Evolutionary conservation across 53 echinoderm and acorn worm genomes (phyloP).

Genomic region (Antedon mediterranea): DNA sequence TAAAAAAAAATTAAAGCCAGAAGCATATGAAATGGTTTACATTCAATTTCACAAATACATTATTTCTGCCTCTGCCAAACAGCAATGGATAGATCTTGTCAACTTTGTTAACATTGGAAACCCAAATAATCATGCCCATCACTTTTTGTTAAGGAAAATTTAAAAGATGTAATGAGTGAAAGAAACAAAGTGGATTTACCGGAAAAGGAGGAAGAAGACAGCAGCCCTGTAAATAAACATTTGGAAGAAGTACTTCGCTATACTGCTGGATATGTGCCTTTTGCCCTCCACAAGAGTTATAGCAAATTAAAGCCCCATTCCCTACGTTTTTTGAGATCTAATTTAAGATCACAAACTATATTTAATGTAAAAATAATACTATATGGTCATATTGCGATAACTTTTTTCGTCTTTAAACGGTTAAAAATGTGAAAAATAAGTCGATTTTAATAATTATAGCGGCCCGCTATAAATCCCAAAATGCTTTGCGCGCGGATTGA

Average conservation of each 20-base stretch:
- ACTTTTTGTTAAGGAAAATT: neutral
- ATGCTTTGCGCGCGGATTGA: no score
- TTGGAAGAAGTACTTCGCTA: constrained; percentile 5
- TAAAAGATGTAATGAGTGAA: neutral
- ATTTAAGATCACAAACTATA: no score
- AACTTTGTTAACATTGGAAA: no score
- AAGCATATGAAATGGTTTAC: neutral
- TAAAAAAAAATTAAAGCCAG: neutral
- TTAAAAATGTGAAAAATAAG: no score
- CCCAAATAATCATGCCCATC: neutral
- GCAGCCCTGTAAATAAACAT: neutral
- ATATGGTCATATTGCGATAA: no score
- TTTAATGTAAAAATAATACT: no score
- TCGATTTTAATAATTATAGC: no score
- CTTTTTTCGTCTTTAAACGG: no score
- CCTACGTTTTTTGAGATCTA: no score
- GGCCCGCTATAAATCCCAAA: no score
- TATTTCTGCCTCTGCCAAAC: neutral
- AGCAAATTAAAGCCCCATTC: neutral
- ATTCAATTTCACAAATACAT: neutral
- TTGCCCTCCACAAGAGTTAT: neutral
- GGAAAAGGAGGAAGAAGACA: neutral
- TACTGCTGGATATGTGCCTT: constrained; percentile 9
- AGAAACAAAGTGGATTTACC: neutral
- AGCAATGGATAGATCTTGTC: neutral